Evolutionary conservation across 2,888 invertebrate genomes (phyloP), one percentile per base, ranked within the genome.

Genomic region (Emmelina monodactyla): DNA sequence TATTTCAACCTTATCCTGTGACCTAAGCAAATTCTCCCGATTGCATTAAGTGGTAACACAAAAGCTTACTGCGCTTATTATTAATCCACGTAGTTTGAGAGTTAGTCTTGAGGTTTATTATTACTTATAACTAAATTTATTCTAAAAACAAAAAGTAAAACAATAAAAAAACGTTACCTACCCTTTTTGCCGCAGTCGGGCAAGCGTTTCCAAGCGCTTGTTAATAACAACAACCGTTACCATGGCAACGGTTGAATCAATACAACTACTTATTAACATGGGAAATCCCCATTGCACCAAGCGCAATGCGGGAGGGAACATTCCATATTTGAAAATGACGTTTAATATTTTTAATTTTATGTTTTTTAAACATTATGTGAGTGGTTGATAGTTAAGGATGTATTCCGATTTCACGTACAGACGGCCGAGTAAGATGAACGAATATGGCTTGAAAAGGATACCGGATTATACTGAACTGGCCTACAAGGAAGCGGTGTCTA

Each of bases 391-490:
- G 33, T 40, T 45, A 31, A 38, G 39, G 38, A 40, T 35, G 36
- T 36, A 59, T 53, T 52, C 64, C 31, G 64, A 66, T 47, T 67
- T 62, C 56, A 56, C 63, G 39, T 66, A 55, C 50, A 78, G 79
- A 55, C 52, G 78, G 37, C 76, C 76, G n/a, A 55, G 57, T 14
- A 81, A 78, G 49, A 65, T 79, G 65, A 67, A 55, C 34, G 81
- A 81, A 2, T 81, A 76, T 63, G 81, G 80, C 3, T 49, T 79
- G 48, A 83, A 84, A 56, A 81, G 83, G 49, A 80, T 86, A 32
- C 86, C 88, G 33, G 91, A 92, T 66, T 92, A 92, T 50, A 92
- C 91, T 0, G 92, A 92, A 58, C 82, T 88, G 49, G 91, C 91
- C 4, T 92, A 93, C 55, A 87, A 89, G 46, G 92, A 92, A 62